These are phyloP conservation scores for Drosophila prolongata DNA, from an alignment of 2,888 invertebrate species.

Conservation along the genomic window DNA sequence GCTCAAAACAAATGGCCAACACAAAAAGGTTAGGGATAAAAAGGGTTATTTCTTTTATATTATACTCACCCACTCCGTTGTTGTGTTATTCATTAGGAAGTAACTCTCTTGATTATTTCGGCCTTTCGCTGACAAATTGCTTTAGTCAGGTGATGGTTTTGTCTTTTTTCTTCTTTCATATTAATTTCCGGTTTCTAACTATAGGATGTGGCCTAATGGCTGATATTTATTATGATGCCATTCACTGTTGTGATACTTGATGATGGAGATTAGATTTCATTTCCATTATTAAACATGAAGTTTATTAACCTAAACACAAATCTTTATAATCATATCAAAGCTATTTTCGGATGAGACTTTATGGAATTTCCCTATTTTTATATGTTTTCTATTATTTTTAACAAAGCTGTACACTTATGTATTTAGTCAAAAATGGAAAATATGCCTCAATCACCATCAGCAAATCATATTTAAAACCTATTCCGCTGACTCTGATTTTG, in stretches of 20 bases:
- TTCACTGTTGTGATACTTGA: background rate
- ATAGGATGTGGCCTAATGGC: constrained; percentile 9
- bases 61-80: constrained; percentile 13
- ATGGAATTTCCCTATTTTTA: background rate
- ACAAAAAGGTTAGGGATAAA: constrained; percentile 14
- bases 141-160: constrained; percentile 28
- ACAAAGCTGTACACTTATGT: background rate
- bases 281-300: background rate
- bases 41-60: constrained; percentile 14
- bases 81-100: constrained; percentile 31
- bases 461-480: background rate
- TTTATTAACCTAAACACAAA: background rate
- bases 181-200: constrained; percentile 18
- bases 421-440: background rate
- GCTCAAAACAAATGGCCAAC: constrained; percentile 20
- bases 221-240: background rate
- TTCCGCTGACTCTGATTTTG: background rate
- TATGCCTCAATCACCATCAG: too few species aligned
- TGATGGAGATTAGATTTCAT: background rate
- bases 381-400: background rate
- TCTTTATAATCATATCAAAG: too few species aligned
- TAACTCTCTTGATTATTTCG: constrained; percentile 24
- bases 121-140: constrained; percentile 19
- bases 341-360: background rate
- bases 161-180: background rate